A percentile compares a stretch with the other conserved stretches of the same genome.
These are phyloP conservation scores for Dolichoris vasculosae DNA, from an alignment of 1,140 invertebrate species.

Conservation along the genomic window DNA sequence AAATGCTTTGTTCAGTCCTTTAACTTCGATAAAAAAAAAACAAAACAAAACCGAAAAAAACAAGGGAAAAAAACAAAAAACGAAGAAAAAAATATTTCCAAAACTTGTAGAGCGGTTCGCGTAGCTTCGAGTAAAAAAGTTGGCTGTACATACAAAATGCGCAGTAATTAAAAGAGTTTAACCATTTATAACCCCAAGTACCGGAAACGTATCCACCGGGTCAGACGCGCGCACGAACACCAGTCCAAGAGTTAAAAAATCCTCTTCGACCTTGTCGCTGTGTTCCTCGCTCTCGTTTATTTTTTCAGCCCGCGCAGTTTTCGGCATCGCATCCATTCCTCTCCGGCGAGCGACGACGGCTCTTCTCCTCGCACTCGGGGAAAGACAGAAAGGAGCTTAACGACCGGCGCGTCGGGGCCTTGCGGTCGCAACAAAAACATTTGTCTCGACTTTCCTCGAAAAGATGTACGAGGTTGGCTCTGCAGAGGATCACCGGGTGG, in stretches of 20 bases:
- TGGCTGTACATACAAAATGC: conserved; percentile 12
- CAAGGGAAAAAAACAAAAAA: no score
- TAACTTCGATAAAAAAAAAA: not conserved
- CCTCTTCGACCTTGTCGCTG: not conserved
- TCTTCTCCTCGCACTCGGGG: not conserved
- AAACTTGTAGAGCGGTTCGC: conserved; percentile 17
- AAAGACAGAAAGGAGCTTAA: conserved; percentile 37
- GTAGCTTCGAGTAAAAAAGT: not conserved
- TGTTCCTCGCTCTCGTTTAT: not conserved
- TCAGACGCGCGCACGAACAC: not conserved
- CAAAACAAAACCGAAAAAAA: no score
- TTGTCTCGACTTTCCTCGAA: conserved; percentile 29
- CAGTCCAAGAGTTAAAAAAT: conserved; percentile 19
- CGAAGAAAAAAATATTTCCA: conserved; percentile 38
- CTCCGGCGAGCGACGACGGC: not conserved
- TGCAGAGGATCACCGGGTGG: not conserved
- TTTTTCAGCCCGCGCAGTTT: conserved; percentile 14
- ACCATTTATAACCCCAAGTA: conserved; percentile 44
- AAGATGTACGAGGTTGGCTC: conserved; percentile 34
- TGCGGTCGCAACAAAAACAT: conserved; percentile 29
- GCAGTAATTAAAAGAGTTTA: conserved; percentile 49
- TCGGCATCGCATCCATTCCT: not conserved
- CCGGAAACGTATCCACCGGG: not conserved
- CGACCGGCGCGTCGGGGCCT: not conserved
- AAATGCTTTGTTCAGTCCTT: conserved; percentile 3